A percentile compares a stretch with the other conserved stretches of the same genome.
These are phyloP conservation scores for Esox lucius DNA, from an alignment of 2,797 vertebrate genomes.

Conservation along the genomic window DNA sequence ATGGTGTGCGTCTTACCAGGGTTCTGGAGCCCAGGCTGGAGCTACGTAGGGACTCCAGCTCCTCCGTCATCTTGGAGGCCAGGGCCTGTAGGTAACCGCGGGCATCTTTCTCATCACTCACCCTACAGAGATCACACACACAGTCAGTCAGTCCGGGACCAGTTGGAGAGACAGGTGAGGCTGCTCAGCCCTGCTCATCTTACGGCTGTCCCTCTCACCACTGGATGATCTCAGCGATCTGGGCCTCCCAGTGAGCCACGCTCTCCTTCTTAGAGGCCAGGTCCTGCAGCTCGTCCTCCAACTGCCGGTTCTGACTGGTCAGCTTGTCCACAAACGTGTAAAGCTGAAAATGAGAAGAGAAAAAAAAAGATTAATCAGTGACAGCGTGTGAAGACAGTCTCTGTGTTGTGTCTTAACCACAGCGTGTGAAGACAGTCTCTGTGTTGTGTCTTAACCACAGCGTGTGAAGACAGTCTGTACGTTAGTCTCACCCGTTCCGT, in stretches of 20 bases:
- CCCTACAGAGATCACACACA: conserved; percentile 71
- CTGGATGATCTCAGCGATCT: conserved; percentile 98
- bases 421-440: neutral
- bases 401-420: neutral
- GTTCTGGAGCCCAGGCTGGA: conserved; percentile 88
- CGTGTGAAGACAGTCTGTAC: neutral
- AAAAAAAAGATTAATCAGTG: neutral
- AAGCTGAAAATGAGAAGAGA: conserved; percentile 74
- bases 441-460: neutral
- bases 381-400: neutral
- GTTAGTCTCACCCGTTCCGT: conserved; percentile 93
- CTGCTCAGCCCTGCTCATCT: neutral
- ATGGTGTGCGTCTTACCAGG: conserved; percentile 73
- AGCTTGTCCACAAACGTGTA: conserved; percentile 90
- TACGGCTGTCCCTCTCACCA: conserved; percentile 74
- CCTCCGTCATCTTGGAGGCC: conserved; percentile 97
- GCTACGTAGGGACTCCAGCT: conserved; percentile 88
- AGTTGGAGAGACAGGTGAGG: neutral
- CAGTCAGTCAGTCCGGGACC: neutral
- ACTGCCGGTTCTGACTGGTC: conserved; percentile 87
- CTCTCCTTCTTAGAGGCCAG: conserved; percentile 91
- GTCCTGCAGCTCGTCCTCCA: conserved; percentile 94
- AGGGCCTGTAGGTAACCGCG: conserved; percentile 94
- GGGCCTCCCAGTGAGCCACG: conserved; percentile 96
- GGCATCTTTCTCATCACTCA: conserved; percentile 96